Evolutionary conservation across 1,140 invertebrate genomes (phyloP), one percentile per base, ranked within the genome.

Genomic region (Neodiprion lecontei): DNA sequence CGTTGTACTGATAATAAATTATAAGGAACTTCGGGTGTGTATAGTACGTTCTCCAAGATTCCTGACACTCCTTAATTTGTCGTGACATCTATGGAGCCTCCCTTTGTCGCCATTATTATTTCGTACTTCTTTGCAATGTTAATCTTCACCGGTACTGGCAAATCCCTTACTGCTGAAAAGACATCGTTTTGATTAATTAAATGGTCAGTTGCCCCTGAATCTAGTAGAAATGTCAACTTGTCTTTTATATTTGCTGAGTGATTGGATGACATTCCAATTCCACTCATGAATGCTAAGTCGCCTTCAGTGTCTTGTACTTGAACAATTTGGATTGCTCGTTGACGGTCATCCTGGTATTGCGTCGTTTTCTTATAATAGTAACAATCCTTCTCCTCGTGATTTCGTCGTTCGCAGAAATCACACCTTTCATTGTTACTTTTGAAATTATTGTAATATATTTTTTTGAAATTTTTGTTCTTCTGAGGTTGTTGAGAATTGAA

Each of bases 151-250:
- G 28, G 67, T 40, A 17, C 9, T 14, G 1, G n/a, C 67, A 68
- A 40, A 9, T 68, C 67, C 1, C 9, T 68, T 66, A 65, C 77
- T 53, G 77, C 77, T 23, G 68, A 17, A 73, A 83, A 81, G 66
- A 83, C 72, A 72, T 77, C 75, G 7, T 80, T 77, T 47, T 80
- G 77, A 21, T 83, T 83, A 48, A 82, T 78, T 28, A 80, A 70
- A 67, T 85, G 79, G 66, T 84, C 17, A 17, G 17, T 17, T 17
- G 17, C 17, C 17, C 17, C 17, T 61, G 83, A 84, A 72, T 84
- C 83, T 67, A 86, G 70, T 5, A 84, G 68, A 79, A 85, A 85
- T 48, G 50, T 65, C 12, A 53, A 72, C 28, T 72, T 1, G 21
- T 53, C 53, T 68, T 14, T 48, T 4, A 17, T 65, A 40, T 69